Conservation (phyloP, 2,113 vertebrate genomes). For the Campylorhamphus procurvoides region DNA sequence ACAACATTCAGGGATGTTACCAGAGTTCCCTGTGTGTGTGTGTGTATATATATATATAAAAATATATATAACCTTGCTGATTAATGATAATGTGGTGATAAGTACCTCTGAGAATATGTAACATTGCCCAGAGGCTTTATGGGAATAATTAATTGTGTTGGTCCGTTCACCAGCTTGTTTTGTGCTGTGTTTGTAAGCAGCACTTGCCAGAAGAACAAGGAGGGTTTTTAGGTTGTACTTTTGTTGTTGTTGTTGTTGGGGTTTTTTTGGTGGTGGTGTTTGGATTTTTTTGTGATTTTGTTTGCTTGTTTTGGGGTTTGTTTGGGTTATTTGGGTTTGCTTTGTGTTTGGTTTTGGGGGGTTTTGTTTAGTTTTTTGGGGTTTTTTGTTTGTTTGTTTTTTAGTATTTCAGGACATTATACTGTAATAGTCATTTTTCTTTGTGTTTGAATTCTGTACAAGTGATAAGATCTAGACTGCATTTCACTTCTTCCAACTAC, state of each 20-base stretch:
- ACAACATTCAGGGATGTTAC: neutral
- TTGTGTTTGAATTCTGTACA: neutral
- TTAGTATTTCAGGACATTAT: neutral
- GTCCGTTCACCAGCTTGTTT: neutral
- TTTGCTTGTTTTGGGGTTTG: neutral
- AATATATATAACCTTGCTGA: neutral
- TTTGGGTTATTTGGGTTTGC: too few species aligned
- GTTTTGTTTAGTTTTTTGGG: neutral
- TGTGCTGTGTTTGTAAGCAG: neutral
- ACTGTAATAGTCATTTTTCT: neutral
- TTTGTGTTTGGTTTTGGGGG: too few species aligned
- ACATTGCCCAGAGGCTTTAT: neutral
- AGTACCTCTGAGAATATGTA: neutral
- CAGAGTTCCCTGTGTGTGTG: fast-evolving
- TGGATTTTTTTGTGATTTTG: neutral
- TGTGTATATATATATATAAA: too few species aligned
- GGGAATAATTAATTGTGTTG: neutral
- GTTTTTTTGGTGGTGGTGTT: too few species aligned
- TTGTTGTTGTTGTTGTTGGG: neutral
- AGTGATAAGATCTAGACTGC: neutral
- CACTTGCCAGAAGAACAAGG: neutral
- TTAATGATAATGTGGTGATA: neutral
- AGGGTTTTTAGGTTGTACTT: neutral
- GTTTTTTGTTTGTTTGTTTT: too few species aligned
- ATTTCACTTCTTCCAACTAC: neutral